These are phyloP conservation scores for Polyploca ridens DNA, from an alignment of 2,888 invertebrate species.

Conservation along the genomic window DNA sequence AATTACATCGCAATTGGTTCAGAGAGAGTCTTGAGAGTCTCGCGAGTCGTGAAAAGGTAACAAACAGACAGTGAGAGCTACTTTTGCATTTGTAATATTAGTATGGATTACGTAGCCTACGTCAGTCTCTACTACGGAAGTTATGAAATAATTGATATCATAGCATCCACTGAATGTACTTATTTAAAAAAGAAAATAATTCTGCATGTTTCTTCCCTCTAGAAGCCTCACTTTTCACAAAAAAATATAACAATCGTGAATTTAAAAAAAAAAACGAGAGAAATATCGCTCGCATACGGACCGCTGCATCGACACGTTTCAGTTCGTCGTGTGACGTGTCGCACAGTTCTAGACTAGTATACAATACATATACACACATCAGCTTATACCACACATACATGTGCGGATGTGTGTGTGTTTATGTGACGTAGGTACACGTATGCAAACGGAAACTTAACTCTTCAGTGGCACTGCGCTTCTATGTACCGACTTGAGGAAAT, in stretches of 20 bases:
- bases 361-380: conserved; percentile 18
- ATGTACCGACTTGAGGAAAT: conserved; percentile 43
- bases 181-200: too few relatives aligned
- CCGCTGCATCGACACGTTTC: conserved; percentile 18
- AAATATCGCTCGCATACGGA: conserved; percentile 21
- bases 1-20: too few relatives aligned
- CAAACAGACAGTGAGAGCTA: too few relatives aligned
- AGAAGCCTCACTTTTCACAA: too few relatives aligned
- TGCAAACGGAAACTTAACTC: conserved; percentile 55
- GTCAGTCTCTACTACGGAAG: too few relatives aligned
- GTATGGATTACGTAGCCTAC: too few relatives aligned
- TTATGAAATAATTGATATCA: too few relatives aligned
- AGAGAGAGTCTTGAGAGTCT: too few relatives aligned
- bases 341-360: conserved; percentile 24
- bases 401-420: conserved; percentile 15
- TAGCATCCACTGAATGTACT: too few relatives aligned
- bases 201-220: too few relatives aligned
- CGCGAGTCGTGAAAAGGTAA: too few relatives aligned
- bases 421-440: conserved; percentile 34
- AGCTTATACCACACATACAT: conserved; percentile 23
- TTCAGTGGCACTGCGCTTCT: conserved; percentile 38
- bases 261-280: neutral
- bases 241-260: neutral
- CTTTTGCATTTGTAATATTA: too few relatives aligned
- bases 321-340: conserved; percentile 20